phyloP scores from a whole-genome alignment of 2,888 invertebrate genomes.

The Diplolepis rosae region DNA sequence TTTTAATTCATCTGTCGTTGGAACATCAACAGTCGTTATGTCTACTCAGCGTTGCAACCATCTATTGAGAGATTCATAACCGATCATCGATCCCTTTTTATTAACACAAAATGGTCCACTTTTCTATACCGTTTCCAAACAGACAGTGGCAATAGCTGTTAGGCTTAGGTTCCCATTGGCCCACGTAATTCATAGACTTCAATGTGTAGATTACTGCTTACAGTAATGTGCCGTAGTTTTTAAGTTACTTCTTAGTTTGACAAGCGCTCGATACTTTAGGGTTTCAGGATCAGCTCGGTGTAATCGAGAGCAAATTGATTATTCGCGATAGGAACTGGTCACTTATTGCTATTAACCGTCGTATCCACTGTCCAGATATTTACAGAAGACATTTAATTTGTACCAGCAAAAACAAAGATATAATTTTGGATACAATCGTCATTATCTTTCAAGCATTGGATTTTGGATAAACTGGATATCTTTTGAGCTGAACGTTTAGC shows the following conservation, averaged over 20 bases:
- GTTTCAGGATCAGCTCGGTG: conserved; percentile 1
- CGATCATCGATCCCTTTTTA: conserved; percentile 5
- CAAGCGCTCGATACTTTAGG: conserved; percentile 44
- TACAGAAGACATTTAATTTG: background rate
- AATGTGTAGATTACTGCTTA: conserved; percentile 61
- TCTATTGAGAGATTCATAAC: conserved; percentile 11
- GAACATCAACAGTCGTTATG: conserved; percentile 36
- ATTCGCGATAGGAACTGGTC: conserved; percentile 18
- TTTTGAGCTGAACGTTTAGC: background rate
- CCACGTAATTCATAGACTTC: conserved; percentile 61
- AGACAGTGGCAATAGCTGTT: conserved; percentile 56
- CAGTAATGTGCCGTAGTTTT: conserved; percentile 57
- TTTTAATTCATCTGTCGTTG: conserved; percentile 30
- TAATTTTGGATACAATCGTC: background rate
- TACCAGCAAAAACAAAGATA: background rate
- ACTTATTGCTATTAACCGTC: conserved; percentile 6
- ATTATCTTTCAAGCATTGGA: background rate
- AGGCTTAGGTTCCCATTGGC: conserved; percentile 63
- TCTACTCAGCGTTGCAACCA: background rate
- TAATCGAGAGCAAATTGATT: background rate
- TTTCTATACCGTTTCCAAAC: conserved; percentile 8
- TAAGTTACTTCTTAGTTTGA: conserved; percentile 61
- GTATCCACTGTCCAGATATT: background rate
- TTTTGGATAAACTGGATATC: background rate
- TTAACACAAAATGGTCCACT: too few relatives aligned